These are phyloP conservation scores for Bothrops jararaca DNA, from an alignment of 2,113 vertebrate genomes.

Conservation along the genomic window DNA sequence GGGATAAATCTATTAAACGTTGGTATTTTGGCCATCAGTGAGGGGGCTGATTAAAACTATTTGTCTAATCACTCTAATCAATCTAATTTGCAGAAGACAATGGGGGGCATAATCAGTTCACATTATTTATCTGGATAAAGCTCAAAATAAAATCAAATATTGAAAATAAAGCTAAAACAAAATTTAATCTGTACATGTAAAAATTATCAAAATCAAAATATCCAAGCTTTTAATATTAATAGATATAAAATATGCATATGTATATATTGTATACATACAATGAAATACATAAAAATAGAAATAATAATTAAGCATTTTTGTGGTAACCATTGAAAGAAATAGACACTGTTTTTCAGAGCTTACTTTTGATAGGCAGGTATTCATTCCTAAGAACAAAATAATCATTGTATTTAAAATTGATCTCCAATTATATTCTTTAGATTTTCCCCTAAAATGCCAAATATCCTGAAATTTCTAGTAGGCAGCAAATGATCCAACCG, in stretches of 20 bases:
- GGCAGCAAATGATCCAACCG: background rate
- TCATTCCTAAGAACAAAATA: background rate
- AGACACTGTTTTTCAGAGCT: background rate
- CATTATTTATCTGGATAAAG: background rate
- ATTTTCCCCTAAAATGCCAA: background rate
- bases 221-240: background rate
- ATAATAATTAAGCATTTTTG: background rate
- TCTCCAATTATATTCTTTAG: background rate
- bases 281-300: background rate
- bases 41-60: background rate
- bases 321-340: background rate
- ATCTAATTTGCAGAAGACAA: background rate
- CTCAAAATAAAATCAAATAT: background rate
- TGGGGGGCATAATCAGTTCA: background rate
- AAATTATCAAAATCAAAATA: background rate
- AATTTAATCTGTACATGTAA: background rate
- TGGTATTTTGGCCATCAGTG: background rate
- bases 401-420: too few relatives aligned
- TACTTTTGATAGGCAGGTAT: background rate
- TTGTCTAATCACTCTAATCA: background rate
- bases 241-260: background rate
- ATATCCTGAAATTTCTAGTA: background rate
- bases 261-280: background rate
- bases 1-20: background rate
- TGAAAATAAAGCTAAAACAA: background rate